phyloP scores from a whole-genome alignment of 2,797 vertebrate genomes.

The Amphiprion clarkii region DNA sequence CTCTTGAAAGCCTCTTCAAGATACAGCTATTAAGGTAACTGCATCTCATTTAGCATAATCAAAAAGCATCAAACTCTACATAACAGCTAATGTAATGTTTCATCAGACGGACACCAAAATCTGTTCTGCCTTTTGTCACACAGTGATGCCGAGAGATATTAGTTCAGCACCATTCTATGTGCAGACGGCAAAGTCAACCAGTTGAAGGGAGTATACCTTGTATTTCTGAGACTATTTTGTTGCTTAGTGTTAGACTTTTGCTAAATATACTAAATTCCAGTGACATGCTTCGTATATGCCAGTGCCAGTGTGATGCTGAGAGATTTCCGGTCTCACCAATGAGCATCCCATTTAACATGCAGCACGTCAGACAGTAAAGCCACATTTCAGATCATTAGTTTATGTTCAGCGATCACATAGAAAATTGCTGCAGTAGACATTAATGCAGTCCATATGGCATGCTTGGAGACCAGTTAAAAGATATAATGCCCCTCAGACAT shows the following conservation, averaged over 20 bases:
- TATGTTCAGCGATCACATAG: not conserved
- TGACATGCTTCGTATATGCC: not conserved
- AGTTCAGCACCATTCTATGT: conserved; percentile 3
- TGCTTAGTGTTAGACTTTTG: conserved; percentile 3
- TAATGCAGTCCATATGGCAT: not conserved
- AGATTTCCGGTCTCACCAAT: conserved; percentile 11
- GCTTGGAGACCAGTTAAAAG: conserved; percentile 10
- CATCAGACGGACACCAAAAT: conserved; percentile 3
- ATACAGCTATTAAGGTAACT: conserved; percentile 35
- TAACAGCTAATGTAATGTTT: conserved; percentile 8
- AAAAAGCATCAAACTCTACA: conserved; percentile 24
- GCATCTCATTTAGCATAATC: conserved; percentile 34
- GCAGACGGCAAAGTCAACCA: not conserved
- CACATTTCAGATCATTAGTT: not conserved
- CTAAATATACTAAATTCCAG: conserved; percentile 9
- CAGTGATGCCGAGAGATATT: not conserved
- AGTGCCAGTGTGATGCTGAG: not conserved
- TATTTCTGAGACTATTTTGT: not conserved
- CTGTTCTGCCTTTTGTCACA: not conserved
- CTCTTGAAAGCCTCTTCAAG: conserved; percentile 54
- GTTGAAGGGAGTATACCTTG: not conserved
- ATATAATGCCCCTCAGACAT: not conserved
- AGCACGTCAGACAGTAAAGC: not conserved
- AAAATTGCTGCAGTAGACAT: not conserved
- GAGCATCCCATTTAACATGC: not conserved